These are phyloP conservation scores for Atrina japonica DNA, from an alignment of 2,888 invertebrate genomes.

Conservation along the genomic window DNA sequence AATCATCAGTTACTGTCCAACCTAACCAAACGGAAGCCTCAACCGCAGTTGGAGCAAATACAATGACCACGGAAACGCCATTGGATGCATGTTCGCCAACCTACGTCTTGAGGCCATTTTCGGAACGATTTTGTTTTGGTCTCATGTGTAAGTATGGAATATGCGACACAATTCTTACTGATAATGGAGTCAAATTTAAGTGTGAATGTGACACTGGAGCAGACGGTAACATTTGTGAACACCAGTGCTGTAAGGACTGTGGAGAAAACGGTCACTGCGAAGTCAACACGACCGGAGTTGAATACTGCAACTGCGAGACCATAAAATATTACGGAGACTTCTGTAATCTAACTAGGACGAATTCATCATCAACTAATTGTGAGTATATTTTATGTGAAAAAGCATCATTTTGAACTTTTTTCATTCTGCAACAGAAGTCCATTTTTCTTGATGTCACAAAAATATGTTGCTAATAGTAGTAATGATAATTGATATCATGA, in stretches of 20 bases:
- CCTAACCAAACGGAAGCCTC: too few species aligned
- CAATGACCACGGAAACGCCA: neutral
- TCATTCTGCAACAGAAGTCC: too few species aligned
- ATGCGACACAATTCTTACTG: neutral
- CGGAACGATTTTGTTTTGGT: slow-evolving; percentile 7
- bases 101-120: neutral
- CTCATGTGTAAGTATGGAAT: slow-evolving; percentile 16
- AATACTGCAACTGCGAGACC: slow-evolving; percentile 36
- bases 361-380: too few species aligned
- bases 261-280: slow-evolving; percentile 38
- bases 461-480: too few species aligned
- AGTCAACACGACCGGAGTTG: slow-evolving; percentile 1
- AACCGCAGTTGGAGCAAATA: too few species aligned
- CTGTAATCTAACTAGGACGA: slow-evolving; percentile 11
- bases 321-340: slow-evolving; percentile 25
- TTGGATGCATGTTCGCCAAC: neutral
- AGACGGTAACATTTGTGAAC: slow-evolving; percentile 24
- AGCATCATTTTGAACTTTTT: too few species aligned
- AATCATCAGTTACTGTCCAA: too few species aligned
- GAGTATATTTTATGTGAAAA: too few species aligned
- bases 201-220: slow-evolving; percentile 35
- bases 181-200: neutral
- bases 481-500: too few species aligned
- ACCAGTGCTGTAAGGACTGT: slow-evolving; percentile 45
- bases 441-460: too few species aligned